These are phyloP conservation scores for Leptothorax acervorum DNA, from an alignment of 2,888 invertebrate genomes.

Conservation along the genomic window DNA sequence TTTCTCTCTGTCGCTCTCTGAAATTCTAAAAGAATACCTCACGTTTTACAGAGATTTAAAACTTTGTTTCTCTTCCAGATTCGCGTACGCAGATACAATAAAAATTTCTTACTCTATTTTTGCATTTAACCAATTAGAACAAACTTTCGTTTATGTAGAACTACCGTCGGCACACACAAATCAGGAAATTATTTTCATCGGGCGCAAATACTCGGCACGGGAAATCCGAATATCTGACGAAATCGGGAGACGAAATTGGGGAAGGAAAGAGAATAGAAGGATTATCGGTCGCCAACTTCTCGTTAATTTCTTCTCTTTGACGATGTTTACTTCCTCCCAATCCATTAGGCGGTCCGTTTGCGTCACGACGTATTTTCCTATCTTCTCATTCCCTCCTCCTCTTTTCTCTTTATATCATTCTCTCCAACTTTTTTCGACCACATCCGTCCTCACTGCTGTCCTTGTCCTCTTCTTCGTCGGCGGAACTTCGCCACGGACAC, in stretches of 20 bases:
- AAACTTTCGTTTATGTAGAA: neutral
- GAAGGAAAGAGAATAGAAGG: neutral
- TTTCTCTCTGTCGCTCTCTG: neutral
- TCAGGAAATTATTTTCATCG: constrained; percentile 18
- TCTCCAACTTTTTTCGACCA: constrained; percentile 18
- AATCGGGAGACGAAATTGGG: neutral
- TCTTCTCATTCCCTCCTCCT: constrained; percentile 7
- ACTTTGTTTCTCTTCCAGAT: neutral
- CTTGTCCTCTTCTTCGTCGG: neutral
- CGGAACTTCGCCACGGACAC: constrained; percentile 37
- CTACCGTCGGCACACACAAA: neutral
- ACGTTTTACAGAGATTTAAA: neutral
- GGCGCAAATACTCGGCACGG: constrained; percentile 22
- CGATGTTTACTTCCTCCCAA: constrained; percentile 46
- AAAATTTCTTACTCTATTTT: constrained; percentile 2
- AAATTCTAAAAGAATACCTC: neutral
- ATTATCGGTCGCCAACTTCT: constrained; percentile 39
- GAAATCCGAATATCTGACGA: constrained; percentile 29
- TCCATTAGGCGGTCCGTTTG: constrained; percentile 45
- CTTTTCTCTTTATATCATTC: constrained; percentile 13
- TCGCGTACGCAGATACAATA: neutral
- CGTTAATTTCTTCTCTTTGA: constrained; percentile 47
- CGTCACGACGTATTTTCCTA: constrained; percentile 60
- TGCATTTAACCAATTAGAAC: constrained; percentile 3
- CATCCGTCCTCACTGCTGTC: neutral